Percentiles rank a stretch among this genome's conserved stretches.
Conservation (phyloP, 2,797 vertebrate genomes). For the Characodon lateralis region DNA sequence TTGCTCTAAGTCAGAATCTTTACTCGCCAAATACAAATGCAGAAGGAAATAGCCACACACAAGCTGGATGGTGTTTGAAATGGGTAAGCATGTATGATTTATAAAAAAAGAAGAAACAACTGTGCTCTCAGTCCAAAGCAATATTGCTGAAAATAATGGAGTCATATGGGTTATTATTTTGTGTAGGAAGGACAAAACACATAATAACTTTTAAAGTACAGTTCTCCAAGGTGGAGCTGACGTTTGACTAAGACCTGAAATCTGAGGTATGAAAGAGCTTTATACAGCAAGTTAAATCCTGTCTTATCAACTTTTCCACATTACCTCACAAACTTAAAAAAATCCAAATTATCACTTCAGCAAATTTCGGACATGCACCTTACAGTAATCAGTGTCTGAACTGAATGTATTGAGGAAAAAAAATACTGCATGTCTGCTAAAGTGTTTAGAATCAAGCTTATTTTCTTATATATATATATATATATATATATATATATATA, state of each 20-base stretch:
- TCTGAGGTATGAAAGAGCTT: not conserved
- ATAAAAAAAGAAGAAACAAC: not conserved
- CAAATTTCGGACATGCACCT: not conserved
- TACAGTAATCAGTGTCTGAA: not conserved
- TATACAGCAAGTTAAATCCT: not conserved
- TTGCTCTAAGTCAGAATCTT: not conserved
- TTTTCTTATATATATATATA: not conserved
- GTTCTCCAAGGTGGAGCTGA: no score
- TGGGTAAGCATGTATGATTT: constrained; percentile 22
- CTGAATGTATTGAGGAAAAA: not conserved
- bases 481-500: no score
- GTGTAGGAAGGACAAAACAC: no score
- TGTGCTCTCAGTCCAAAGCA: constrained; percentile 8
- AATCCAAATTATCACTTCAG: no score
- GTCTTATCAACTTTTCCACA: not conserved
- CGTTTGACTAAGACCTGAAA: no score
- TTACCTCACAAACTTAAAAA: no score
- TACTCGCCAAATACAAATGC: constrained; percentile 8
- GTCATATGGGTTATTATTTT: not conserved
- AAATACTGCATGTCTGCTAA: not conserved
- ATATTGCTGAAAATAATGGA: constrained; percentile 8
- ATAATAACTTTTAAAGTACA: not conserved
- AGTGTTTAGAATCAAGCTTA: not conserved
- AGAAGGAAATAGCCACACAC: constrained; percentile 54
- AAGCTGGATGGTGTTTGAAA: constrained; percentile 51